phyloP scores from a whole-genome alignment of 2,888 invertebrate species.

The Cybosia mesomella region DNA sequence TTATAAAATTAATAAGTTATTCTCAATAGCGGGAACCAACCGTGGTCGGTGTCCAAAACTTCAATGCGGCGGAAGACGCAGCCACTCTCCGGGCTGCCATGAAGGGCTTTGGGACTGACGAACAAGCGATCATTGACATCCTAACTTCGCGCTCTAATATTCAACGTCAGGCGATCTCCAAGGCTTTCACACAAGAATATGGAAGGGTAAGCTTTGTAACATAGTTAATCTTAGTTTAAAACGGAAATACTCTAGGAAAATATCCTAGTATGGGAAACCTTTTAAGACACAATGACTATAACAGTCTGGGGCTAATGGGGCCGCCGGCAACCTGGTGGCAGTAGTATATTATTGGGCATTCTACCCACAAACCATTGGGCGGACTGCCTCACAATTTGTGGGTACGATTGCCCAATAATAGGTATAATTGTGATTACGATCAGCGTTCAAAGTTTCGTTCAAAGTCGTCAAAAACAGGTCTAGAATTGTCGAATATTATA shows the following conservation, averaged over 20 bases:
- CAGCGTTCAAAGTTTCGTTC: no score
- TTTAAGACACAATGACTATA: no score
- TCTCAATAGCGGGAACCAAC: constrained; percentile 84
- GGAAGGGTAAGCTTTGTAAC: constrained; percentile 78
- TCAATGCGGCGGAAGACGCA: constrained; percentile 89
- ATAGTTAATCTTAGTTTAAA: neutral
- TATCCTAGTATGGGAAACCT: neutral
- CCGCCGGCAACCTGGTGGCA: no score
- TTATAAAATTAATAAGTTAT: neutral
- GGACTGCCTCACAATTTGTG: no score
- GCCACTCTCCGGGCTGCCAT: constrained; percentile 89
- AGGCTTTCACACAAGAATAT: constrained; percentile 87
- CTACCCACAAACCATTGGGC: no score
- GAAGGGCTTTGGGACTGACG: constrained; percentile 93
- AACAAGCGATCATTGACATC: constrained; percentile 91
- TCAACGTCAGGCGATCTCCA: constrained; percentile 91
- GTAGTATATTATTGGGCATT: no score
- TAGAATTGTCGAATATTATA: no score
- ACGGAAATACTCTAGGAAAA: neutral
- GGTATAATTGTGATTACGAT: no score
- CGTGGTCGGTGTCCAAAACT: constrained; percentile 86
- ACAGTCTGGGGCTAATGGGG: no score
- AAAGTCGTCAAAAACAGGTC: no score
- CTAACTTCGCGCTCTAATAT: constrained; percentile 89
- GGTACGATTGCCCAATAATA: no score